Conservation (phyloP, 2,888 invertebrate species). For the Cheilosia pagana region DNA sequence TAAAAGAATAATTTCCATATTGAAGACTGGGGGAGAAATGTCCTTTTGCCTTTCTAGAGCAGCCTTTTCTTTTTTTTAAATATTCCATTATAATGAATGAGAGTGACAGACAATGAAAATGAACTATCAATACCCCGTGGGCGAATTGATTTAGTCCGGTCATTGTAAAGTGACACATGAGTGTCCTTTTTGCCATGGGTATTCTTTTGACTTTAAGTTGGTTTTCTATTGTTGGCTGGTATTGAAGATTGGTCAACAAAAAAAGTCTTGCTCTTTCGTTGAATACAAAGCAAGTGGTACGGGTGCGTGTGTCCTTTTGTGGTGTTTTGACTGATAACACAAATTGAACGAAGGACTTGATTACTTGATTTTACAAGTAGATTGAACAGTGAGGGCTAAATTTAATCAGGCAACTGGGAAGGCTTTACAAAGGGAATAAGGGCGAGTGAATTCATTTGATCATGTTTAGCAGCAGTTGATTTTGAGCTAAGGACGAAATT, state of each 20-base stretch:
- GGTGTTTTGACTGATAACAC: slow-evolving; percentile 17
- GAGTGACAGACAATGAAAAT: slow-evolving; percentile 13
- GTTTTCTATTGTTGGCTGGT: slow-evolving; percentile 14
- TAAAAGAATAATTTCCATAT: background rate
- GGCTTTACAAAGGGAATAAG: background rate
- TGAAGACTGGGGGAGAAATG: background rate
- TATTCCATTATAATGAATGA: slow-evolving; percentile 27
- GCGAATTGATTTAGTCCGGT: slow-evolving; percentile 30
- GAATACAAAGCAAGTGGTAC: slow-evolving; percentile 3
- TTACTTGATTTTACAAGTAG: slow-evolving; percentile 37
- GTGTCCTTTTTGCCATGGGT: background rate
- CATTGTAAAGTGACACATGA: slow-evolving; percentile 3
- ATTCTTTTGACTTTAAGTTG: slow-evolving; percentile 13
- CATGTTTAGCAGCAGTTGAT: no score
- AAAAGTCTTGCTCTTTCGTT: background rate
- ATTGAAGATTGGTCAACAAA: background rate
- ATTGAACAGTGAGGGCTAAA: slow-evolving; percentile 24
- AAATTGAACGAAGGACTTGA: slow-evolving; percentile 51
- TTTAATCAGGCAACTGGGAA: background rate
- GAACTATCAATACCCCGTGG: slow-evolving; percentile 26
- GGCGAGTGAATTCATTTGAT: background rate
- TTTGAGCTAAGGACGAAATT: no score
- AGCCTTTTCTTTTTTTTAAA: background rate
- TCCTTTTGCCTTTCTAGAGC: slow-evolving; percentile 21
- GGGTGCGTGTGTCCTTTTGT: slow-evolving; percentile 7